Evolutionary conservation across 2,113 vertebrate species (phyloP).

Genomic region (Pedetes capensis): DNA sequence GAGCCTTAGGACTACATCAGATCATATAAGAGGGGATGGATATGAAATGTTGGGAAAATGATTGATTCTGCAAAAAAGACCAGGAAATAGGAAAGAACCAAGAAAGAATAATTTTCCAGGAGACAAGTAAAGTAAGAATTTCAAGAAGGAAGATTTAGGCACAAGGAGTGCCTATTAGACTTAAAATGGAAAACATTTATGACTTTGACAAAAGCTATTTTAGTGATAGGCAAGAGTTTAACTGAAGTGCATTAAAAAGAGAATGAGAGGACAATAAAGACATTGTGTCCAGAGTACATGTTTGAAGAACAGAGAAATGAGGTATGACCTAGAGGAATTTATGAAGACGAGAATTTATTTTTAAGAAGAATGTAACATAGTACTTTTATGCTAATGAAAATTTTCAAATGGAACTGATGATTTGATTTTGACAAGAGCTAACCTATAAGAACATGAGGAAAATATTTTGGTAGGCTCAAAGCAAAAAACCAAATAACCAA

Average conservation of each 20-base stretch:
- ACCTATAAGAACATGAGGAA: background rate
- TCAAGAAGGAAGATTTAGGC: background rate
- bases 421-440: background rate
- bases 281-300: background rate
- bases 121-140: background rate
- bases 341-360: background rate
- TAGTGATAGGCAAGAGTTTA: background rate
- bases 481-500: background rate
- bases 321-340: background rate
- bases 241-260: background rate
- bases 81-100: background rate
- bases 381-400: background rate
- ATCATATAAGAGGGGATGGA: background rate
- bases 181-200: background rate
- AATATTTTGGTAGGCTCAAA: background rate
- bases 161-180: no score
- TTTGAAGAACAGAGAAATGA: background rate
- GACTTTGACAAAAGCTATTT: background rate
- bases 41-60: background rate
- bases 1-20: background rate
- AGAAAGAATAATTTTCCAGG: background rate
- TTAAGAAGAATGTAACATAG: background rate
- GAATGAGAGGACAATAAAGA: background rate
- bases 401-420: background rate
- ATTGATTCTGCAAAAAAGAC: background rate